These are phyloP conservation scores for Eucera pruinosa DNA, from an alignment of 2,888 invertebrate genomes.

Conservation along the genomic window DNA sequence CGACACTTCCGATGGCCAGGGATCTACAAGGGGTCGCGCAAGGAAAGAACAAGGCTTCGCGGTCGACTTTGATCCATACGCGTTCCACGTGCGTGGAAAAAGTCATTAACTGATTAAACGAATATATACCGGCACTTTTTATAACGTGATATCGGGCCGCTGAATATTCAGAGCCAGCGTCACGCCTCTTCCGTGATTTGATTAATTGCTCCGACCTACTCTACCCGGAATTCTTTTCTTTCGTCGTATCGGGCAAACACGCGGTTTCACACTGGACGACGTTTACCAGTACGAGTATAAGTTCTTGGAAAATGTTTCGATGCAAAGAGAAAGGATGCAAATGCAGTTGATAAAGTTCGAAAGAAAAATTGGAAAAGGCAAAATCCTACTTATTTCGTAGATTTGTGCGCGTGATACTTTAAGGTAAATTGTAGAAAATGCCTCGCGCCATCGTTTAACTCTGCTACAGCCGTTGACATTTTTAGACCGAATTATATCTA, in stretches of 20 bases:
- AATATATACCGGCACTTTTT: slow-evolving; percentile 25
- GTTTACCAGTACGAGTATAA: not conserved
- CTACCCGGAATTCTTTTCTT: slow-evolving; percentile 32
- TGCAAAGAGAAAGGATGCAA: slow-evolving; percentile 6
- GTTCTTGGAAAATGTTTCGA: not conserved
- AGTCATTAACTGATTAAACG: slow-evolving; percentile 54
- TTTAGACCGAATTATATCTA: too few relatives aligned
- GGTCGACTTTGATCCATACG: slow-evolving; percentile 7
- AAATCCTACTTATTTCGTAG: too few relatives aligned
- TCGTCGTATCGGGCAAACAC: slow-evolving; percentile 2
- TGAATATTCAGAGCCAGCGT: slow-evolving; percentile 50
- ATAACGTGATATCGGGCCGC: slow-evolving; percentile 15
- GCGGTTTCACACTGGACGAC: not conserved
- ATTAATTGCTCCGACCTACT: slow-evolving; percentile 47
- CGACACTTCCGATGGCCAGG: slow-evolving; percentile 4
- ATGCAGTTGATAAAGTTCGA: not conserved
- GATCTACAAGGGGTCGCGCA: not conserved
- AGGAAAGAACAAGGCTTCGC: not conserved
- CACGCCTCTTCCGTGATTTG: slow-evolving; percentile 47
- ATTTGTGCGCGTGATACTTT: too few relatives aligned
- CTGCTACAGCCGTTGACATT: too few relatives aligned
- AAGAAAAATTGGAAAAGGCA: too few relatives aligned
- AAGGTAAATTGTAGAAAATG: too few relatives aligned
- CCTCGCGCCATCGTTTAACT: too few relatives aligned
- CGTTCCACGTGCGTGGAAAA: slow-evolving; percentile 39